These are phyloP conservation scores for Aphis gossypii DNA, from an alignment of 1,140 invertebrate genomes.

Conservation along the genomic window DNA sequence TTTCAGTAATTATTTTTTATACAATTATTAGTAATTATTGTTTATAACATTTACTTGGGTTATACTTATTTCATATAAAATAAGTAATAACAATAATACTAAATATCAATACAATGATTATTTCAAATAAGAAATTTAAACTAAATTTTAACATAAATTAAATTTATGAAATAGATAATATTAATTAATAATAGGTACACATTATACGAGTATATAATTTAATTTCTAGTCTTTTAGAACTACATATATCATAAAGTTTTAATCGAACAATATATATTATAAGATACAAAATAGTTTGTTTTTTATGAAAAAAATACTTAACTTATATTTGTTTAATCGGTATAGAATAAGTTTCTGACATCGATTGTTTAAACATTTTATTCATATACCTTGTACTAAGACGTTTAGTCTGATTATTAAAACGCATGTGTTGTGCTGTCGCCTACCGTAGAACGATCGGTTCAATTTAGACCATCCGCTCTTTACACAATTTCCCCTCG, in stretches of 20 bases:
- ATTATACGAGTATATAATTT: too few relatives aligned
- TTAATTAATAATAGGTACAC: too few relatives aligned
- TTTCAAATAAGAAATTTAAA: neutral
- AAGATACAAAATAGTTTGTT: neutral
- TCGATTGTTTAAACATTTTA: neutral
- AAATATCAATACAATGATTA: too few relatives aligned
- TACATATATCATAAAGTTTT: too few relatives aligned
- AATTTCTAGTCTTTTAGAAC: neutral
- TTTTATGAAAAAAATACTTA: neutral
- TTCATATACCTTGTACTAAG: neutral
- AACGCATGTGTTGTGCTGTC: neutral
- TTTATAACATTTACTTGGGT: neutral
- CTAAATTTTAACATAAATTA: neutral
- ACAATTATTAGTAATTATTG: neutral
- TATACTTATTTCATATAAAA: neutral
- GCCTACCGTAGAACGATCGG: slow-evolving; percentile 29
- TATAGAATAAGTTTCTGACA: neutral
- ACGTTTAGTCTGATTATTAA: neutral
- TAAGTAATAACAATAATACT: too few relatives aligned
- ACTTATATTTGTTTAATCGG: neutral
- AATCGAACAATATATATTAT: neutral
- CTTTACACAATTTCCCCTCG: slow-evolving; percentile 37
- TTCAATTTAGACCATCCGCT: slow-evolving; percentile 36
- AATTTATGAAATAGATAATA: neutral
- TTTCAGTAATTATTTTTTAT: neutral